Base-by-base conservation (phyloP, 23 tunicate species). In the Ascidia mentula region DNA sequence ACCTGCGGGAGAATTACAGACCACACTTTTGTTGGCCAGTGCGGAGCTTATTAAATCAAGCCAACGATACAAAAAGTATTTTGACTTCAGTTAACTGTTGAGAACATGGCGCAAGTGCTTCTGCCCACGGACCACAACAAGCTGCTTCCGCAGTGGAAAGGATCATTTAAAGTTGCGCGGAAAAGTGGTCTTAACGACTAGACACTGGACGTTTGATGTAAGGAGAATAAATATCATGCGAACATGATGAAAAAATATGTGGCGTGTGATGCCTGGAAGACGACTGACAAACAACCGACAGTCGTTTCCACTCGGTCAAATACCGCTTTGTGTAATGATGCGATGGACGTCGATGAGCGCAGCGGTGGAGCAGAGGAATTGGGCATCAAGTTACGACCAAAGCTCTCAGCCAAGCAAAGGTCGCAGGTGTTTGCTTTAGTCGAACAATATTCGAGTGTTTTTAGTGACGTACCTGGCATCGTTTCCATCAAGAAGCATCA, bases 101-200 rank as follows among this genome's bases (percentile, higher is more conserved):
- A 18, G n/a, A 46, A 28, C 6, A 74, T 31, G 34, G 6, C 6
- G 32, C 36, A 59, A 24, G 35, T 81, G 4, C 40, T 72, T 6
- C 73, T 74, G 37, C 86, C 86, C 5, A 81, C 85, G 0, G 77
- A 81, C 22, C 45, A 74, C 72, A 82, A 74, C 59, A 82, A 82
- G 36, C 22, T 74, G 35, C 42, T 74, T 26, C 31, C 53, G 80
- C 79, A 74, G 32, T 74, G 86, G 86, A 46, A 82, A 17, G 80
- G 72, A 1, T 73, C 79, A 34, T 82, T 73, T 38, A 34, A 20
- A 7, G 73, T 45, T n/a, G 33, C 53, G 2, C 80, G 46, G 12
- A 74, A 46, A 53, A 0, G 32, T 1, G 46, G 46, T 5, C 7
- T 32, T 3, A 34, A 34, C 36, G 77, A 69, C 12, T 79, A 79